These are phyloP conservation scores for Chrysopa pallens DNA, from an alignment of 1,140 invertebrate genomes.

Conservation along the genomic window DNA sequence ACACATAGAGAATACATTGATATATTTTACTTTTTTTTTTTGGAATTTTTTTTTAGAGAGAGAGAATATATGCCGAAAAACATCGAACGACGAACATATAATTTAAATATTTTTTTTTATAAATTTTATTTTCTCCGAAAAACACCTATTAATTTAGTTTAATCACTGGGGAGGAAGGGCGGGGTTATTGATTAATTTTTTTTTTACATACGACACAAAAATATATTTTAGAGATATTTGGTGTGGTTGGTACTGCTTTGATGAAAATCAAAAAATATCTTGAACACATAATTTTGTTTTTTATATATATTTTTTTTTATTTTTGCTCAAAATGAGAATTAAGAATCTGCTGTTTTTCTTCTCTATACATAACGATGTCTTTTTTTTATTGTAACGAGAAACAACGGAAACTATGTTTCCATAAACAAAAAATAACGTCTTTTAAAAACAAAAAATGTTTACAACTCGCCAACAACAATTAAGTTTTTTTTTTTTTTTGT, in stretches of 20 bases:
- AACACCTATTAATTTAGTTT: conserved; percentile 9
- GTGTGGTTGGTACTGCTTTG: conserved; percentile 1
- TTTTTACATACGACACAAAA: conserved; percentile 2
- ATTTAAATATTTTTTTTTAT: conserved; percentile 9
- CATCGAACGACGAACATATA: conserved; percentile 19
- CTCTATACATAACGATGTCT: too few relatives aligned
- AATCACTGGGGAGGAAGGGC: conserved; percentile 7
- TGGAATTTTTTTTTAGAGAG: too few relatives aligned
- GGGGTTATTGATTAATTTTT: conserved; percentile 12
- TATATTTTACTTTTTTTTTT: too few relatives aligned
- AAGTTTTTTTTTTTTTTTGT: too few relatives aligned
- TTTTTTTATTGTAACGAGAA: too few relatives aligned
- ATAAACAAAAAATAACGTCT: too few relatives aligned
- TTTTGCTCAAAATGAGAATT: too few relatives aligned
- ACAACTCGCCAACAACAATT: too few relatives aligned
- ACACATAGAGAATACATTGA: conserved; percentile 25
- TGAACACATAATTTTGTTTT: neutral
- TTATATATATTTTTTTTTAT: too few relatives aligned
- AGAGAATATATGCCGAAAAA: conserved; percentile 19
- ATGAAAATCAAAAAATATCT: neutral
- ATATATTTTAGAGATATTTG: neutral
- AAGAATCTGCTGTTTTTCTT: too few relatives aligned
- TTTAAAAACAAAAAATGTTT: too few relatives aligned
- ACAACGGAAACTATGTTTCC: too few relatives aligned
- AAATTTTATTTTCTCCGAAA: conserved; percentile 8